Base-by-base conservation (phyloP, 2,797 vertebrate genomes). In the Rhynchonycteris naso region DNA sequence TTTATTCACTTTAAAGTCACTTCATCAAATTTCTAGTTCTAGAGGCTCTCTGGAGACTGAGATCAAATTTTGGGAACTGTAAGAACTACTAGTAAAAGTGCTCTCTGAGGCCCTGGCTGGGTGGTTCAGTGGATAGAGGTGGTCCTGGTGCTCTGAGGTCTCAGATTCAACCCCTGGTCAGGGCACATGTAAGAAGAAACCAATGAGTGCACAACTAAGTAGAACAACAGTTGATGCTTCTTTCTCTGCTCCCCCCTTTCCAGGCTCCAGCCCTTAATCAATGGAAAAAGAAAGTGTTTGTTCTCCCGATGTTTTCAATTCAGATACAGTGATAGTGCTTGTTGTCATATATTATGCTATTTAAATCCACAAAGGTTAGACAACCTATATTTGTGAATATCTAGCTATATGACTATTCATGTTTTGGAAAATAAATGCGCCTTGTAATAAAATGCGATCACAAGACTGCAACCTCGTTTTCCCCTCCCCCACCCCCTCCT, bases 1-100 rank as follows among this genome's bases (percentile, higher is more conserved):
- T 96, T 96, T 24, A 24, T 97, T 96, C 96, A 93, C 87, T 97
- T 84, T 69, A 92, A 38, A 71, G 33, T 84, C 93, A 95, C 33
- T 33, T 95, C 61, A n/a, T 84, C 83, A 89, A 43, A 59, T 95
- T 95, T 88, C 69, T 52, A 63, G 61, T 82, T 92, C 61, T 52
- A 87, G 47, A 82, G 84, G 47, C 28, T 89, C 95, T 88, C 66
- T 84, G 80, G 91, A 81, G 71, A 86, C 50, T 5, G 35, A 89
- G 90, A 94, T 87, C 4, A 4, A 58, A 96, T 87, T 96, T 91
- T 85, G 38, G 26, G 94, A 90, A 81, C 30, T 88, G 92, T 96
- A 71, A 85, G 94, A 95, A 95, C 54, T 86, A 43, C 21, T 72
- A 21, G 95, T 97, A 95, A 52, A 30, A 59, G 43, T 43, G 43